A percentile compares a stretch with the other conserved stretches of the same genome.
phyloP scores from a whole-genome alignment of 1,140 invertebrate species.

The Phymorhynchus buccinoides region DNA sequence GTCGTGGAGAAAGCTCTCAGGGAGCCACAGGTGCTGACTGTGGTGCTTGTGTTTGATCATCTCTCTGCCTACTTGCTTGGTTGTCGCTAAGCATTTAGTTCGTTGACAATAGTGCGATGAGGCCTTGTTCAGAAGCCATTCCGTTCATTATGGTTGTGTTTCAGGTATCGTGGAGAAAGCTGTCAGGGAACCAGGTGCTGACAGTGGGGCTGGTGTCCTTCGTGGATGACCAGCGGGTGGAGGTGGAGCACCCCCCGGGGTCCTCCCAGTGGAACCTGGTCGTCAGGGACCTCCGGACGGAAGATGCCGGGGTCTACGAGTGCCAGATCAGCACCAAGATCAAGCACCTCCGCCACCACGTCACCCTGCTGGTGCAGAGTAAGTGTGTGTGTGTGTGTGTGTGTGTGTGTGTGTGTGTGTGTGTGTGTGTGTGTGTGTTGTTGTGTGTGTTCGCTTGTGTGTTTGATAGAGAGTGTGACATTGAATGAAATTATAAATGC shows the following conservation, averaged over 20 bases:
- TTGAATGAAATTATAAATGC: too few species aligned
- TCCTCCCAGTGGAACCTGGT: slow-evolving; percentile 54
- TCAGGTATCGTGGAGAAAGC: slow-evolving; percentile 58
- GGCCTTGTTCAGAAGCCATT: too few species aligned
- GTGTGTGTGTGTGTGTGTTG: neutral
- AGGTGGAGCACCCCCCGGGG: slow-evolving; percentile 45
- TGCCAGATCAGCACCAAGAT: slow-evolving; percentile 58
- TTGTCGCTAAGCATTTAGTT: neutral
- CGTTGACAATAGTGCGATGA: too few species aligned
- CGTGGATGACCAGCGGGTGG: slow-evolving; percentile 45
- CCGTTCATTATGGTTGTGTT: neutral
- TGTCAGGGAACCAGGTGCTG: slow-evolving; percentile 44
- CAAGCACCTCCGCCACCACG: slow-evolving; percentile 36
- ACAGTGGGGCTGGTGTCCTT: slow-evolving; percentile 51
- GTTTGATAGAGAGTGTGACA: too few species aligned
- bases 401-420: neutral
- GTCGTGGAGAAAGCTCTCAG: neutral
- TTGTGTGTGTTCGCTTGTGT: neutral
- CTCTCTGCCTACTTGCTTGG: neutral
- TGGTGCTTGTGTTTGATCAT: neutral
- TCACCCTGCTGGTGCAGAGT: slow-evolving; percentile 46
- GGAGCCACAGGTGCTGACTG: neutral
- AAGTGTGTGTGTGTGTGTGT: slow-evolving; percentile 30
- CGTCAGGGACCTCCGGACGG: slow-evolving; percentile 50
- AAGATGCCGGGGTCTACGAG: slow-evolving; percentile 57